Base-by-base conservation (phyloP, 2,113 vertebrate species). In the Paracanthobrama guichenoti region DNA sequence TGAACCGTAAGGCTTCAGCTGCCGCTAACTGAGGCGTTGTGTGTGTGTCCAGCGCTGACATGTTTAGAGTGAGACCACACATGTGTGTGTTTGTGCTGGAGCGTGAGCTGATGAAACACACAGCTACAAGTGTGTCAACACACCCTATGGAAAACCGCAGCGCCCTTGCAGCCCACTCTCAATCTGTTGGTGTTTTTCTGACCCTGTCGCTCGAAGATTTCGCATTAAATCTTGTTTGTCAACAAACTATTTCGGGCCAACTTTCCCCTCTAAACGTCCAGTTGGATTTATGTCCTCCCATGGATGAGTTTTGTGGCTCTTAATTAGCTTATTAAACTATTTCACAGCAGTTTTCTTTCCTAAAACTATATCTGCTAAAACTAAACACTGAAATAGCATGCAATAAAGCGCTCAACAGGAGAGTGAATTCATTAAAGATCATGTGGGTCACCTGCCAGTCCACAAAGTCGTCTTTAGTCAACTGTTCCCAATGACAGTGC, bases 51-150 rank as follows among this genome's bases (percentile, higher is more conserved):
- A 87, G 44, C 53, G 42, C 85, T 88, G 90, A 92, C 90, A 87
- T 90, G 89, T 92, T 93, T 92, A 90, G 87, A 84, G 82, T 84
- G 50, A 87, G 93, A 92, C 92, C 93, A 93, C 92, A 93, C 91
- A 59, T 88, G 26, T 81, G 83, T 80, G 78, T 82, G 86, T 88
- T 87, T 89, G 85, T 62, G 1, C 12, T 77, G 86, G 88, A 81
- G 79, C 26, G 6, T 88, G 89, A 89, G 84, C 79, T 89, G 91
- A 90, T 90, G 85, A 91, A 92, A 92, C 87, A 86, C 89, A 84
- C 87, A 85, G 82, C 87, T 88, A 83, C 86, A 88, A 89, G 91
- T 87, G 84, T 90, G 88, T 92, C 88, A 87, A 86, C 87, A 89
- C 44, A 69, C 55, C 84, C 22, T 48, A 73, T 59, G 83, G 76